These are phyloP conservation scores for Heliconius hermathena DNA, from an alignment of 1,140 invertebrate genomes.

Conservation along the genomic window DNA sequence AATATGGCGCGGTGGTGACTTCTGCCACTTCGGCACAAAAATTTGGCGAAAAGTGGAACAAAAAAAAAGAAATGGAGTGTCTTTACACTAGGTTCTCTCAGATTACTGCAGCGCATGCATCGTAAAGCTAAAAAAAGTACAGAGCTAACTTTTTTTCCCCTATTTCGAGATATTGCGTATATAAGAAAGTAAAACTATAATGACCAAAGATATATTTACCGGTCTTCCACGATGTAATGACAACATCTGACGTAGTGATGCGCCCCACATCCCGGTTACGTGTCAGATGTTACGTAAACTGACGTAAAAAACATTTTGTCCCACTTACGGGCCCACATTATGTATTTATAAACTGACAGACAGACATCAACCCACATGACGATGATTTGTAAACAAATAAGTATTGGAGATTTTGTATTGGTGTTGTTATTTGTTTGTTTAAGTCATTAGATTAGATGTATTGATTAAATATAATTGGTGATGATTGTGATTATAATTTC, in stretches of 20 bases:
- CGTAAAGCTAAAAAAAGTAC: too few species aligned
- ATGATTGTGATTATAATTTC: too few species aligned
- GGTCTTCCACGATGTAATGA: neutral
- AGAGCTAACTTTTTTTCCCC: too few species aligned
- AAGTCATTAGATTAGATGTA: neutral
- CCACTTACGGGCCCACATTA: slow-evolving; percentile 9
- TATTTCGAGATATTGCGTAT: neutral
- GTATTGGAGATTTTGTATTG: neutral
- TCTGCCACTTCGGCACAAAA: too few species aligned
- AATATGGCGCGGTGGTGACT: too few species aligned
- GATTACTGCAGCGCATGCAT: too few species aligned
- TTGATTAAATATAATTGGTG: too few species aligned
- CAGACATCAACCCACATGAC: neutral
- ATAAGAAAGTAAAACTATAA: neutral
- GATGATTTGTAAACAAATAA: neutral
- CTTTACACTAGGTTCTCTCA: too few species aligned
- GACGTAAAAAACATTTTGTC: slow-evolving; percentile 2
- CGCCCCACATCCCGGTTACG: slow-evolving; percentile 19
- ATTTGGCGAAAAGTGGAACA: too few species aligned
- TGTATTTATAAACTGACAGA: slow-evolving; percentile 21
- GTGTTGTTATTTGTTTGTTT: neutral
- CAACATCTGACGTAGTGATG: neutral
- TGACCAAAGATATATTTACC: neutral
- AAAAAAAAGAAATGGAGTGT: too few species aligned
- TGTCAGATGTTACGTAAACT: slow-evolving; percentile 12